Conservation (phyloP, 2,888 invertebrate genomes). For the Epinotia demarniana region DNA sequence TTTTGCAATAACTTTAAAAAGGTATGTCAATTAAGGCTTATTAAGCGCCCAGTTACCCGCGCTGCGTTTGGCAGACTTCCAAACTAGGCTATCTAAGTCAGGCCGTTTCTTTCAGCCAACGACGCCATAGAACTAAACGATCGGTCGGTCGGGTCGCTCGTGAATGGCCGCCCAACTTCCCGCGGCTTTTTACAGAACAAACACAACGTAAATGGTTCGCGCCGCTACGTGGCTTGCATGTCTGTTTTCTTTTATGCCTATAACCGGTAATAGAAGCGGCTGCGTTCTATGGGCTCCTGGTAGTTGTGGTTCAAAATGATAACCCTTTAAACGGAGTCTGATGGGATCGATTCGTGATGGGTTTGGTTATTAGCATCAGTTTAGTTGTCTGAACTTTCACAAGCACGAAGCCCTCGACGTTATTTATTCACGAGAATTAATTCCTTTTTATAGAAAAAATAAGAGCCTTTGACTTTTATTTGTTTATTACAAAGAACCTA, state of each 20-base stretch:
- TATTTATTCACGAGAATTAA: neutral
- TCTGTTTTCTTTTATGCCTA: constrained; percentile 30
- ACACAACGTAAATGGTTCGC: constrained; percentile 47
- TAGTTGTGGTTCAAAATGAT: constrained; percentile 36
- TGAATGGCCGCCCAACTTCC: constrained; percentile 34
- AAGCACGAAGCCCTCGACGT: neutral
- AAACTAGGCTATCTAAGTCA: constrained; percentile 19
- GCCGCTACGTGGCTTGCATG: constrained; percentile 15
- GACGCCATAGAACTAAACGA: constrained; percentile 33
- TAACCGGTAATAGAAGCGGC: constrained; percentile 29
- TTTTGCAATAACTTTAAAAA: neutral
- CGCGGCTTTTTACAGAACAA: constrained; percentile 48
- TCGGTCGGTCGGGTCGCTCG: constrained; percentile 30
- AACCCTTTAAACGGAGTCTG: constrained; percentile 29
- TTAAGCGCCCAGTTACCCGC: neutral
- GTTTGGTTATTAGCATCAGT: neutral
- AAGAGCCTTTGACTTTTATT: neutral
- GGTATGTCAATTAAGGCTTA: neutral
- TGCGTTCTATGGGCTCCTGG: constrained; percentile 38
- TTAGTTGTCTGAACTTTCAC: neutral
- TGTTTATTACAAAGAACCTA: constrained; percentile 9
- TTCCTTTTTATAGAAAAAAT: neutral
- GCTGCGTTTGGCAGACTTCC: constrained; percentile 22
- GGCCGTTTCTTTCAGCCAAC: constrained; percentile 28
- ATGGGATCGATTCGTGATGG: neutral